Percentiles rank a stretch among this genome's conserved stretches.
phyloP scores from a whole-genome alignment of 1,140 invertebrate genomes.

The Carcinoscorpius rotundicauda region DNA sequence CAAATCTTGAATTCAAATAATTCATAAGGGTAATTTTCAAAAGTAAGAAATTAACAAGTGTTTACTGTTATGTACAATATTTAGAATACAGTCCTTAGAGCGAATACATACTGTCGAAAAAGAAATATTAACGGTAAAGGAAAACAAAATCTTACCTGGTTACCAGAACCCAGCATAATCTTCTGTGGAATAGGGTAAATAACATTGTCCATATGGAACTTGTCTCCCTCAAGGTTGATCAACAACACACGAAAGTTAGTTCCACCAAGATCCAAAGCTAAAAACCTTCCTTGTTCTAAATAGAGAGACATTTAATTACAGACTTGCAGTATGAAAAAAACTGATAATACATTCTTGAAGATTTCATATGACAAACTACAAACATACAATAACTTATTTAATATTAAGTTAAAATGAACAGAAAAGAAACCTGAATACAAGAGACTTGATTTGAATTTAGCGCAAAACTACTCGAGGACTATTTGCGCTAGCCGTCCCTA shows the following conservation, averaged over 20 bases:
- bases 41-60: background rate
- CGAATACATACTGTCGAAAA: too few relatives aligned
- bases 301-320: background rate
- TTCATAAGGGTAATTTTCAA: background rate
- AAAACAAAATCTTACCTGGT: conserved; percentile 15
- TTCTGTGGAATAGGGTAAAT: conserved; percentile 88
- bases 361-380: background rate
- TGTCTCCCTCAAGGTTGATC: conserved; percentile 59
- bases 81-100: too few relatives aligned
- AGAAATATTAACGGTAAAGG: background rate
- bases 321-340: too few relatives aligned
- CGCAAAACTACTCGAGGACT: too few relatives aligned
- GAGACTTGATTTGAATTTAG: too few relatives aligned
- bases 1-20: background rate
- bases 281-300: conserved; percentile 82
- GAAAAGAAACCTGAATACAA: too few relatives aligned
- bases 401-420: too few relatives aligned
- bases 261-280: conserved; percentile 93
- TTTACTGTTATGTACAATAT: too few relatives aligned
- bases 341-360: too few relatives aligned
- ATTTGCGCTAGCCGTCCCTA: too few relatives aligned
- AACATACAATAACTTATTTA: too few relatives aligned
- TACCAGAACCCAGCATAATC: conserved; percentile 80
- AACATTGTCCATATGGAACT: conserved; percentile 72
- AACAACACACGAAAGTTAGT: conserved; percentile 95